Base-by-base conservation (phyloP, 2,113 vertebrate genomes). In the Sciurus niger region DNA sequence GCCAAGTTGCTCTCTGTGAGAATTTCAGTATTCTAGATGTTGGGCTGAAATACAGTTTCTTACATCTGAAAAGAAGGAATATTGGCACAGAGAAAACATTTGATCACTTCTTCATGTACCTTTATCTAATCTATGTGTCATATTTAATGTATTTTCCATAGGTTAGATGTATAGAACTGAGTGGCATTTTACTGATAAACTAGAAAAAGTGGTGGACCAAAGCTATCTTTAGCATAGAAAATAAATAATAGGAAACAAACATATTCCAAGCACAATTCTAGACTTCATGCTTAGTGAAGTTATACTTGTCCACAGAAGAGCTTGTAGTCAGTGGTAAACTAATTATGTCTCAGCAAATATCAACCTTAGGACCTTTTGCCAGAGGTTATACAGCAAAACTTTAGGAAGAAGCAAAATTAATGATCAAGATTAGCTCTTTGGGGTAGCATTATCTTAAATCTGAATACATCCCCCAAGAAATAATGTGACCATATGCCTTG, bases 1-100 rank as follows among this genome's bases (percentile, higher is more conserved):
- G 95, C 84, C 85, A 93, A 90, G 60, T 14, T 85, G 43, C 65
- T 94, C 40, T 95, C 53, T 83, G 46, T 93, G 90, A 90, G 73
- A 94, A 96, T 93, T 84, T 89, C 70, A 77, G 74, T 87, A 73
- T 87, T 96, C 90, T 87, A 28, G 83, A 96, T 86, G 90, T 94
- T 8, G 22, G 65, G 67, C 79, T 92, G 70, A 91, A 86, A 70
- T 6, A 4, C 20, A 60, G 30, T 84, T 87, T 96, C 84, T 77
- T 70, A 17, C n/a, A 70, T 92, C 65, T 92, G 84, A 93, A 94
- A 89, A 87, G 78, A 84, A 84, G 80, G 34, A 76, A 92, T 84
- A 67, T 16, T 73, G 87, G 58, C 84, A 78, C 3, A 72, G 80
- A 73, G 74, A 89, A 97, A 96, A 93, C 4, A 94, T n/a, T 76